Conservation (phyloP, 2,113 vertebrate genomes). For the Petrocephalus microphthalmus region DNA sequence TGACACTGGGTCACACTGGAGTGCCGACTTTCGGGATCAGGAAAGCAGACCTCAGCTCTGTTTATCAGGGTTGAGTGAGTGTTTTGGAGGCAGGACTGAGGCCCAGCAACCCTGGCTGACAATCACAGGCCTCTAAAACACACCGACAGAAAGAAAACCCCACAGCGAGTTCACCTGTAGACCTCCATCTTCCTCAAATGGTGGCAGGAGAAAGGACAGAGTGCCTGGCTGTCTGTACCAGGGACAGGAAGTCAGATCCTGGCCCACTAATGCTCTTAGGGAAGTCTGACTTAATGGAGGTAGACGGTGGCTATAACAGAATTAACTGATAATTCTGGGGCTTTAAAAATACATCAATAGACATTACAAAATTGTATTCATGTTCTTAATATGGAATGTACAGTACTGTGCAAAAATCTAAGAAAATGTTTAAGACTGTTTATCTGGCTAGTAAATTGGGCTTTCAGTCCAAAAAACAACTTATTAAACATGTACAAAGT, state of each 20-base stretch:
- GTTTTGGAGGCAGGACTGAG: too few relatives aligned
- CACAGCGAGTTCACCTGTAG: not conserved
- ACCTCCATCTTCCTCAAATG: not conserved
- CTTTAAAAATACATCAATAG: not conserved
- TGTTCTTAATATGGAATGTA: not conserved
- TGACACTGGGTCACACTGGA: too few relatives aligned
- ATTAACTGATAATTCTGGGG: not conserved
- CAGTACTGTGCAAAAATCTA: not conserved
- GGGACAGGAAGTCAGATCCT: not conserved
- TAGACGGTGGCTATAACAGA: not conserved
- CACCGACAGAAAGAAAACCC: too few relatives aligned
- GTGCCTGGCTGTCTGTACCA: not conserved
- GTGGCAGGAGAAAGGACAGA: not conserved
- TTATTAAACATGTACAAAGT: not conserved
- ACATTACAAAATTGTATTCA: not conserved
- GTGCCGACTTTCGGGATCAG: too few relatives aligned
- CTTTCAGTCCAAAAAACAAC: not conserved
- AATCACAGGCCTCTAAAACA: too few relatives aligned
- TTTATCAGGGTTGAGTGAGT: too few relatives aligned
- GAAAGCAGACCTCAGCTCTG: too few relatives aligned
- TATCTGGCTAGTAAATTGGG: not conserved
- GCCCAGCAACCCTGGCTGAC: too few relatives aligned
- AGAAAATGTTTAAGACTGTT: not conserved
- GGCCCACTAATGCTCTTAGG: not conserved
- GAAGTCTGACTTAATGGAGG: not conserved